Conservation (phyloP, 92 coral and sea anemone species). For the Heliopora coerulea region DNA sequence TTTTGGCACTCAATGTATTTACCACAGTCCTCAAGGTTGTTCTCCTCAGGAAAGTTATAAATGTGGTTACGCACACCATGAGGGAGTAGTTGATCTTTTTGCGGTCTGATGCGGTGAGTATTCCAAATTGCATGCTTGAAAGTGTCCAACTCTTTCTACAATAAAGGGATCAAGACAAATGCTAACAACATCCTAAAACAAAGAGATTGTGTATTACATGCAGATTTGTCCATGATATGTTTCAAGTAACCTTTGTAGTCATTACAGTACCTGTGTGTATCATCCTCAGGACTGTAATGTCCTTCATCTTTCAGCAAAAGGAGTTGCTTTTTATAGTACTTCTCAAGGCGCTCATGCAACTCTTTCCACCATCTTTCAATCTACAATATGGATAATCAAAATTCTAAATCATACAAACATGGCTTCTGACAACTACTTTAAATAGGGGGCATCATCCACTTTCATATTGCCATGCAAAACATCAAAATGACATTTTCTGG, state of each 20-base stretch:
- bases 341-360: neutral
- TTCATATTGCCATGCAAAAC: neutral
- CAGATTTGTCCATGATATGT: neutral
- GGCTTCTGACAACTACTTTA: neutral
- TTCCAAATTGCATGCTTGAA: slow-evolving; percentile 12
- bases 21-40: slow-evolving; percentile 32
- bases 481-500: too few species aligned
- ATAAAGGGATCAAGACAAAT: slow-evolving; percentile 7
- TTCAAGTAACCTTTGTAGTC: neutral
- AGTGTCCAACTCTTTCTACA: slow-evolving; percentile 29
- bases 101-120: slow-evolving; percentile 10
- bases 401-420: neutral
- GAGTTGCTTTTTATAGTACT: neutral
- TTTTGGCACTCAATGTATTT: neutral
- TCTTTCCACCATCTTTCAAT: slow-evolving; percentile 7
- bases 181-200: slow-evolving; percentile 22
- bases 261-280: neutral
- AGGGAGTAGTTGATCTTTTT: slow-evolving; percentile 11
- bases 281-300: neutral
- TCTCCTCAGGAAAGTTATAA: slow-evolving; percentile 17
- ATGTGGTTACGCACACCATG: slow-evolving; percentile 17
- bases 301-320: neutral
- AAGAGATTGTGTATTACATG: neutral
- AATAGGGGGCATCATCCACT: neutral
- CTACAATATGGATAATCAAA: neutral